Percentiles rank a stretch among this genome's conserved stretches.
phyloP scores from a whole-genome alignment of 2,888 invertebrate species.

The Automeris io region DNA sequence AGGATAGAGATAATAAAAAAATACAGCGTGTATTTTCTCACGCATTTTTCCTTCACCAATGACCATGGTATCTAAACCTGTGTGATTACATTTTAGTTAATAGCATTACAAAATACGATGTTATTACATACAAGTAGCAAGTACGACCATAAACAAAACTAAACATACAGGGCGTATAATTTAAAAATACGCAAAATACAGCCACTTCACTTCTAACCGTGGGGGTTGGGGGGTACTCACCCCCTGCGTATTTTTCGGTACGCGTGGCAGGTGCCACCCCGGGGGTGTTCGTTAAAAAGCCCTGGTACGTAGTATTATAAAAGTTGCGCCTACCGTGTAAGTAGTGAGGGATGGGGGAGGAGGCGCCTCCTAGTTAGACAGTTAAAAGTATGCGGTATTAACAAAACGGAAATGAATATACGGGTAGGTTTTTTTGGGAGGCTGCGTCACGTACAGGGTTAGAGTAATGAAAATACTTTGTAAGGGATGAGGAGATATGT shows the following conservation, averaged over 20 bases:
- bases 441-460: conserved; percentile 63
- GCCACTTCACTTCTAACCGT: conserved; percentile 72
- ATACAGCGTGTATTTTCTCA: too few species aligned
- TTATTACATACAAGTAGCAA: too few species aligned
- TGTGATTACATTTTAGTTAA: too few species aligned
- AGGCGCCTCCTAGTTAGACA: conserved; percentile 71
- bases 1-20: too few species aligned
- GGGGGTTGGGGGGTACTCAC: conserved; percentile 48
- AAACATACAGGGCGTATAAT: conserved; percentile 64
- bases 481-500: neutral
- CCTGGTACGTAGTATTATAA: conserved; percentile 76
- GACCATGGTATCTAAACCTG: too few species aligned
- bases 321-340: conserved; percentile 77
- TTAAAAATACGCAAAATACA: conserved; percentile 77
- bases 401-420: conserved; percentile 77
- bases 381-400: conserved; percentile 78
- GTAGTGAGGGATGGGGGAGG: conserved; percentile 58
- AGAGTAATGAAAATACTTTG: conserved; percentile 71
- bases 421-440: conserved; percentile 69
- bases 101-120: too few species aligned
- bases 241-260: conserved; percentile 76
- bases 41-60: too few species aligned
- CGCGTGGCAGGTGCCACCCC: conserved; percentile 73
- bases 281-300: conserved; percentile 74
- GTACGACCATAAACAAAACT: neutral